A percentile compares a stretch with the other conserved stretches of the same genome.
These are phyloP conservation scores for Vanessa atalanta DNA, from an alignment of 1,140 invertebrate genomes.

Conservation along the genomic window DNA sequence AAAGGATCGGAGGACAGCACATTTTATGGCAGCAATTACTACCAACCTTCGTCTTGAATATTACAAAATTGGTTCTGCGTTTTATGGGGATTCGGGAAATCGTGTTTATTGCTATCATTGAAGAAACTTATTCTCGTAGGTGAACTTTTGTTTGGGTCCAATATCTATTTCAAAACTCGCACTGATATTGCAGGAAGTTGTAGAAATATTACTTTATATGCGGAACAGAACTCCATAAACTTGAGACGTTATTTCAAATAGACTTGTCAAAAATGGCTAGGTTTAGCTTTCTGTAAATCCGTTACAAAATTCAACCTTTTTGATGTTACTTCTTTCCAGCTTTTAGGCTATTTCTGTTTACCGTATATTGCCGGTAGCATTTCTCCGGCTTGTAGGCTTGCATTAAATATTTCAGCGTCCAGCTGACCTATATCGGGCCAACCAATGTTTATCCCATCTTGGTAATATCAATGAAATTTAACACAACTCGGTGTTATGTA, in stretches of 20 bases:
- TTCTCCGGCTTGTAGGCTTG: conserved; percentile 5
- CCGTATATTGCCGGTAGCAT: conserved; percentile 13
- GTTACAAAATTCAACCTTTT: conserved; percentile 10
- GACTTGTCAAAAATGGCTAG: background rate
- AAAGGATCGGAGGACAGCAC: conserved; percentile 61
- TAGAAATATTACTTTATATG: background rate
- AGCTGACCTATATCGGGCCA: background rate
- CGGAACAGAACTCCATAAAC: background rate
- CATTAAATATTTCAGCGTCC: conserved; percentile 11
- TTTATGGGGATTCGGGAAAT: conserved; percentile 63
- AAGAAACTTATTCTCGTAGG: conserved; percentile 15
- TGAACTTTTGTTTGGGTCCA: background rate
- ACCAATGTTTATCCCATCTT: conserved; percentile 1
- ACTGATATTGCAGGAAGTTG: too few relatives aligned
- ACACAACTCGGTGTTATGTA: background rate
- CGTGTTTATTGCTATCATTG: conserved; percentile 47
- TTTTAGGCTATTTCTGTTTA: conserved; percentile 2
- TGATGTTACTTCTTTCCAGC: background rate
- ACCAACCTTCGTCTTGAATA: conserved; percentile 70
- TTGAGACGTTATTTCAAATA: background rate
- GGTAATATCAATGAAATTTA: conserved; percentile 4
- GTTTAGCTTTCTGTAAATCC: conserved; percentile 3
- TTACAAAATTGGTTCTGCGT: conserved; percentile 66
- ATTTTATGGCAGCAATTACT: conserved; percentile 74
- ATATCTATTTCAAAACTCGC: background rate